Conservation (phyloP, 2,797 vertebrate genomes). For the Syndactyla subalaris region DNA sequence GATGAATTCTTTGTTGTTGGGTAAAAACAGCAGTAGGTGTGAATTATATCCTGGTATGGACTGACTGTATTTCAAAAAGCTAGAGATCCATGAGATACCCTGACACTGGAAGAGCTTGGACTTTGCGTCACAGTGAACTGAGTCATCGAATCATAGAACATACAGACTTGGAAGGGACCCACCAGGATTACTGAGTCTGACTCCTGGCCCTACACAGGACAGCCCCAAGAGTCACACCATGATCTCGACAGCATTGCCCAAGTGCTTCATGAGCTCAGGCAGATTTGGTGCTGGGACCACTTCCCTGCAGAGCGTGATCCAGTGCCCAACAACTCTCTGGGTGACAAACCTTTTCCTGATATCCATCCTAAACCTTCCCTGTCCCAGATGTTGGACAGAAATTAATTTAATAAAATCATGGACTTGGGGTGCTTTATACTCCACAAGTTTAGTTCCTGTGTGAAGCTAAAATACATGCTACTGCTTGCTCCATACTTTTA, state of each 20-base stretch:
- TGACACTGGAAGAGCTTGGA: neutral
- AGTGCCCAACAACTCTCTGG: accelerated
- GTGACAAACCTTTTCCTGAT: neutral
- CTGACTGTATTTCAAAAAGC: neutral
- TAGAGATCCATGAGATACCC: neutral
- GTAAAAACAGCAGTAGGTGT: neutral
- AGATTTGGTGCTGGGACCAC: neutral
- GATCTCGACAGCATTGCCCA: neutral
- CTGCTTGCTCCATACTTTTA: neutral
- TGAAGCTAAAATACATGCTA: neutral
- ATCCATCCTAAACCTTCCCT: too few species aligned
- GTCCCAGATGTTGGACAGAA: neutral
- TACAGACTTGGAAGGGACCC: neutral
- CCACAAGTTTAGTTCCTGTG: neutral
- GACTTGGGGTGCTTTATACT: neutral
- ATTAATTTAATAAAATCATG: neutral
- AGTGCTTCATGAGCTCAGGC: neutral
- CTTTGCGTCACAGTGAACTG: neutral
- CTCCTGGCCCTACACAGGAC: neutral
- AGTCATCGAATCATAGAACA: neutral
- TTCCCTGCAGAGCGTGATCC: neutral
- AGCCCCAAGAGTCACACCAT: too few species aligned
- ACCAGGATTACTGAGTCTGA: too few species aligned
- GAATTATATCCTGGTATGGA: neutral
- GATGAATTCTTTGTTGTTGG: neutral